Conservation (phyloP, 2,113 vertebrate genomes). For the human (Homo sapiens) region GRCh38 chr15:52502501-52503000, state of each 20-base stretch:
- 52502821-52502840: constrained; percentile 70
- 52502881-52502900: neutral
- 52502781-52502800: constrained; percentile 74
- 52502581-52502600: constrained; percentile 44
- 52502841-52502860: neutral
- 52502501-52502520: neutral
- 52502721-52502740: constrained; percentile 68
- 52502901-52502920: neutral
- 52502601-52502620: constrained; percentile 60
- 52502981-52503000: neutral
- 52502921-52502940: neutral
- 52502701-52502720: constrained; percentile 73
- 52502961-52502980: neutral
- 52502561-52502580: neutral
- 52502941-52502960: neutral
- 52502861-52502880: neutral
- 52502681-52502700: constrained; percentile 74
- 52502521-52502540: neutral
- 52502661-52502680: constrained; percentile 67
- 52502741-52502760: constrained; percentile 77
- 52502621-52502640: constrained; percentile 75
- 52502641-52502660: constrained; percentile 67
- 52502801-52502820: constrained; percentile 64
- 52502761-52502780: constrained; percentile 82
- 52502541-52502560: neutral